Conservation (phyloP, 1,140 invertebrate genomes). For the Nasonia giraulti region DNA sequence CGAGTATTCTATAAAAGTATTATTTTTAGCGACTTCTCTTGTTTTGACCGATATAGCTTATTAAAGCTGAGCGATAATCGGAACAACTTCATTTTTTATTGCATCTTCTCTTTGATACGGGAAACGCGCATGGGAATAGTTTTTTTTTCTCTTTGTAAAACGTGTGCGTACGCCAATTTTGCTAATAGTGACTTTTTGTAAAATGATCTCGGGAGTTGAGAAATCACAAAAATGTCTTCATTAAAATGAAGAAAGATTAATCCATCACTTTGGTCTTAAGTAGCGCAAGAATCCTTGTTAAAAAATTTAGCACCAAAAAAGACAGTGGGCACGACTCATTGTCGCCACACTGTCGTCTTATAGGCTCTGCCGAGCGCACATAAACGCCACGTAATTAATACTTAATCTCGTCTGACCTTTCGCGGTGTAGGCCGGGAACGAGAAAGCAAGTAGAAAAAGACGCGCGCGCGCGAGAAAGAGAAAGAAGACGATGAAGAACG, state of each 20-base stretch:
- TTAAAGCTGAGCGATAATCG: neutral
- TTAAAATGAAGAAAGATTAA: too few relatives aligned
- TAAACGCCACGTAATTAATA: constrained; percentile 54
- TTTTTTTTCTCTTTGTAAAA: too few relatives aligned
- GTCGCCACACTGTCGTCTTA: neutral
- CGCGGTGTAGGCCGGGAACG: constrained; percentile 22
- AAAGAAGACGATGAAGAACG: constrained; percentile 29
- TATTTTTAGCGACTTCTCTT: neutral
- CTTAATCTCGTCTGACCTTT: constrained; percentile 64
- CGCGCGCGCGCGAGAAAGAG: constrained; percentile 32
- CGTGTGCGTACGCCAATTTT: too few relatives aligned
- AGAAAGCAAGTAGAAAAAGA: constrained; percentile 34
- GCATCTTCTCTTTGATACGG: neutral
- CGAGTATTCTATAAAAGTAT: neutral
- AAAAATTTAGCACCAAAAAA: neutral
- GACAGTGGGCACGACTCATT: neutral
- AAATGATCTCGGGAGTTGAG: neutral
- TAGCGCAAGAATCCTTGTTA: neutral
- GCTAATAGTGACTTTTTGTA: too few relatives aligned
- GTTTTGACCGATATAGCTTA: neutral
- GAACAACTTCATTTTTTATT: neutral
- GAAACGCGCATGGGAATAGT: too few relatives aligned
- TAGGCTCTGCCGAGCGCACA: neutral
- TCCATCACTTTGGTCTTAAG: too few relatives aligned
- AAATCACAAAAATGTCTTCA: neutral